These are phyloP conservation scores for Camponotus fellah DNA, from an alignment of 2,888 invertebrate genomes.

Conservation along the genomic window DNA sequence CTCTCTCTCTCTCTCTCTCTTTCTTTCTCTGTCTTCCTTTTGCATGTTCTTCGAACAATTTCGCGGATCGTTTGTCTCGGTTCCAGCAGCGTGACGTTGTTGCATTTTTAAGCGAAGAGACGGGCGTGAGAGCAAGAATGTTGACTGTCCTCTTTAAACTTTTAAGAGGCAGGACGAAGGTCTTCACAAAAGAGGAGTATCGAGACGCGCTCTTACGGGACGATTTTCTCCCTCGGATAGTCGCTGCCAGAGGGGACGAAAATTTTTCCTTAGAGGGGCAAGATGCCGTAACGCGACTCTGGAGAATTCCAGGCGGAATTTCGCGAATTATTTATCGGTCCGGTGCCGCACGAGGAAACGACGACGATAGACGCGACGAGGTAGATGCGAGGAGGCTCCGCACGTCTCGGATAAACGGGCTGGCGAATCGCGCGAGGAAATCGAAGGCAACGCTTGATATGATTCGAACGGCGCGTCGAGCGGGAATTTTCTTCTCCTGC, in stretches of 20 bases:
- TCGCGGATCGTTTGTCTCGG: conserved; percentile 53
- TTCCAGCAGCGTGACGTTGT: conserved; percentile 37
- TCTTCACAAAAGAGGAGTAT: conserved; percentile 36
- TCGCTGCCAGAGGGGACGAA: conserved; percentile 40
- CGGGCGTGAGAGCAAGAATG: conserved; percentile 43
- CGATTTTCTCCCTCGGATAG: conserved; percentile 44
- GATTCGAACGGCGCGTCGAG: not conserved
- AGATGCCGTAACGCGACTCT: conserved; percentile 44
- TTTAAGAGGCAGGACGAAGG: conserved; percentile 48
- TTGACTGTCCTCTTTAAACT: conserved; percentile 55
- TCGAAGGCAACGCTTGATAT: conserved; percentile 34
- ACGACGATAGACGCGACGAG: conserved; percentile 24
- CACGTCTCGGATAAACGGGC: conserved; percentile 55
- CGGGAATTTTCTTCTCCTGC: not conserved
- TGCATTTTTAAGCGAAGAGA: conserved; percentile 55
- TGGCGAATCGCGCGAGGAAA: conserved; percentile 36
- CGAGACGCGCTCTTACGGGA: conserved; percentile 24
- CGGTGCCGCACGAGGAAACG: conserved; percentile 12
- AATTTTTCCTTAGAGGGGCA: conserved; percentile 52
- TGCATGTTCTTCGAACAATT: conserved; percentile 47
- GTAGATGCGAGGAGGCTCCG: conserved; percentile 44
- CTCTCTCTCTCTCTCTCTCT: not conserved
- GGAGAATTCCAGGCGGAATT: conserved; percentile 43
- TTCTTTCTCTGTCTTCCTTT: not conserved
- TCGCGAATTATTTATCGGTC: conserved; percentile 59